Evolutionary conservation across 2,797 vertebrate genomes (phyloP).

Genomic region (Phataginus tricuspis): DNA sequence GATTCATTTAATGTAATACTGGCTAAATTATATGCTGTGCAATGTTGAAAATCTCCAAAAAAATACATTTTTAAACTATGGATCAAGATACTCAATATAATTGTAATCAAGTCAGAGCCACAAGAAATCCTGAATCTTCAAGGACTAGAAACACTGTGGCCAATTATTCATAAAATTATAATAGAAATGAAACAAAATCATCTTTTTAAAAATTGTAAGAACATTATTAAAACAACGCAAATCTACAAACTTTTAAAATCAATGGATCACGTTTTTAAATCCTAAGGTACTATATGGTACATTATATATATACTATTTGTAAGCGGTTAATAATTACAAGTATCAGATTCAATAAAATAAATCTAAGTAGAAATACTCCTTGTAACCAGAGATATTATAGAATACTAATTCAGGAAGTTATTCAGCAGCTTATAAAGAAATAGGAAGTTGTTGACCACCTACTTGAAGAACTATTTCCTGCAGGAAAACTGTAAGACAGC

Average conservation of each 20-base stretch:
- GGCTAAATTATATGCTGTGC: not conserved
- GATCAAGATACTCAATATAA: not conserved
- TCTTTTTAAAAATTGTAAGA: constrained; percentile 23
- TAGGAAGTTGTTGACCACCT: constrained; percentile 89
- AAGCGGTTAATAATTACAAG: constrained; percentile 28
- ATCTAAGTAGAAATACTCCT: constrained; percentile 68
- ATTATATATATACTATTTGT: not conserved
- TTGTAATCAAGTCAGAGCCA: constrained; percentile 36
- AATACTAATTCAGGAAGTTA: constrained; percentile 88
- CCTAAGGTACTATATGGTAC: not conserved
- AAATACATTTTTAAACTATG: constrained; percentile 41
- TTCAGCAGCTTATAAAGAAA: constrained; percentile 86
- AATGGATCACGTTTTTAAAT: constrained; percentile 25
- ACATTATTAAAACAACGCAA: constrained; percentile 42
- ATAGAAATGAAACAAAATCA: constrained; percentile 50
- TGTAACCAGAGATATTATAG: constrained; percentile 81
- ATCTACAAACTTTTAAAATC: constrained; percentile 7
- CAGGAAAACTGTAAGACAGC: constrained; percentile 83
- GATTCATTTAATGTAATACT: not conserved
- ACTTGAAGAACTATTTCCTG: constrained; percentile 87
- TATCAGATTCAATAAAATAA: constrained; percentile 71
- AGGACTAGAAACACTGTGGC: constrained; percentile 29
- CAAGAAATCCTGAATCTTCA: constrained; percentile 18
- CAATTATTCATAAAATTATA: constrained; percentile 22
- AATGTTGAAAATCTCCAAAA: not conserved